Percentiles rank a stretch among this genome's conserved stretches.
Evolutionary conservation across 2,113 vertebrate genomes (phyloP).

Genomic region (Arizona elegans): DNA sequence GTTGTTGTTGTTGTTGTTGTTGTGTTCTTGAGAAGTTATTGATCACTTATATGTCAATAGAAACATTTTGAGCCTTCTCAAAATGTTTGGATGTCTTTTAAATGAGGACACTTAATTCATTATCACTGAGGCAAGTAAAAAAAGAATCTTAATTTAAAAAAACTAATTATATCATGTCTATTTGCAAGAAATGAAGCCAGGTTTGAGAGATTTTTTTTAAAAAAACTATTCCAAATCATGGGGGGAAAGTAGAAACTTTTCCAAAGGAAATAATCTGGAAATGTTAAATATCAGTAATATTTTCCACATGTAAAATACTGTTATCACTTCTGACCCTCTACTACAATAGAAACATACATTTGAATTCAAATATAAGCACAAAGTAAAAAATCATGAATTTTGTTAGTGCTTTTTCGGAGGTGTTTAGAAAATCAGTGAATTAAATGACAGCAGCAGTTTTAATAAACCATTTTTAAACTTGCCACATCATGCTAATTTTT

Average conservation of each 20-base stretch:
- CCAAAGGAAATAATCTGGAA: neutral
- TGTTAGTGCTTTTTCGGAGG: neutral
- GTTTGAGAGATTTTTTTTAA: neutral
- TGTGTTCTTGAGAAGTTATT: neutral
- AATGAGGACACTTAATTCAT: neutral
- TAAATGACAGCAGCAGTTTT: neutral
- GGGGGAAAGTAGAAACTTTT: neutral
- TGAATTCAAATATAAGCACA: neutral
- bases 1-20: neutral
- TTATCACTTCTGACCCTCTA: neutral
- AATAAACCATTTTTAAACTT: neutral
- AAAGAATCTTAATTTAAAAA: neutral
- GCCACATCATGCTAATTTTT: neutral
- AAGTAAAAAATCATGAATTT: neutral
- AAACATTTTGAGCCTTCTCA: neutral
- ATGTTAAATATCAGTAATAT: neutral
- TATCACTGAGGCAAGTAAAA: neutral
- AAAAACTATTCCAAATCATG: neutral
- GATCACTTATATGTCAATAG: neutral
- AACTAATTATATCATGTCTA: neutral
- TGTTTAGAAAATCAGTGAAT: neutral
- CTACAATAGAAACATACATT: neutral
- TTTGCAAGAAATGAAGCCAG: conserved; percentile 23
- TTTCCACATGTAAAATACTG: neutral
- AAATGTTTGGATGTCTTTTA: neutral